A percentile compares a stretch with the other conserved stretches of the same genome.
Conservation (phyloP, 1,140 invertebrate genomes). For the Cyrtorhinus lividipennis region DNA sequence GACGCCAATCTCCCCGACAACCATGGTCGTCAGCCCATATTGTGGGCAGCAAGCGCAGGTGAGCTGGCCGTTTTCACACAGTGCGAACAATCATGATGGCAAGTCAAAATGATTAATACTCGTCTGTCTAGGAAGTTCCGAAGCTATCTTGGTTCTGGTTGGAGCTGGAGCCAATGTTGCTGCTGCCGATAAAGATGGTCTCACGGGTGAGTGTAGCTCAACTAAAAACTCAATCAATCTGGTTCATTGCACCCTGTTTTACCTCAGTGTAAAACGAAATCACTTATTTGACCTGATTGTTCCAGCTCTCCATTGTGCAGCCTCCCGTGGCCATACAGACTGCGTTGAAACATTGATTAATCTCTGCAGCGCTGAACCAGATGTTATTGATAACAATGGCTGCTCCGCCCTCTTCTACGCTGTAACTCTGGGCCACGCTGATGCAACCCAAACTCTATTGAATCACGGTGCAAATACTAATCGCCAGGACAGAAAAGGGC, state of each 20-base stretch:
- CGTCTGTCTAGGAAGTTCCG: constrained; percentile 50
- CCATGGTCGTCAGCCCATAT: constrained; percentile 79
- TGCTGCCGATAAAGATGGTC: constrained; percentile 63
- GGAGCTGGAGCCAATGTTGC: constrained; percentile 69
- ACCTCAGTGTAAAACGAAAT: no score
- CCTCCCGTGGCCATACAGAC: constrained; percentile 83
- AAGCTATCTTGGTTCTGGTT: constrained; percentile 72
- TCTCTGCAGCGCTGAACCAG: constrained; percentile 73
- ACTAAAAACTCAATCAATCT: no score
- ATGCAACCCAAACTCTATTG: constrained; percentile 77
- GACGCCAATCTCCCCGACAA: constrained; percentile 73
- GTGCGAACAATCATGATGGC: no score
- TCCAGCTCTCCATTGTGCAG: constrained; percentile 87
- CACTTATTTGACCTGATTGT: no score
- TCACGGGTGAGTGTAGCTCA: constrained; percentile 44
- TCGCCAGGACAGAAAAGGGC: constrained; percentile 78
- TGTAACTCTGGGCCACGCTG: constrained; percentile 85
- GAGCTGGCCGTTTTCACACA: no score
- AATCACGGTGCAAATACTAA: constrained; percentile 80
- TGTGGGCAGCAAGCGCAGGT: constrained; percentile 95
- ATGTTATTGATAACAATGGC: constrained; percentile 74
- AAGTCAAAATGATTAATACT: no score
- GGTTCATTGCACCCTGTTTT: no score
- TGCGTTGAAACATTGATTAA: constrained; percentile 80
- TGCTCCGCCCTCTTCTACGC: constrained; percentile 94